Base-by-base conservation (phyloP, 2,888 invertebrate species). In the Tortrix viridana region DNA sequence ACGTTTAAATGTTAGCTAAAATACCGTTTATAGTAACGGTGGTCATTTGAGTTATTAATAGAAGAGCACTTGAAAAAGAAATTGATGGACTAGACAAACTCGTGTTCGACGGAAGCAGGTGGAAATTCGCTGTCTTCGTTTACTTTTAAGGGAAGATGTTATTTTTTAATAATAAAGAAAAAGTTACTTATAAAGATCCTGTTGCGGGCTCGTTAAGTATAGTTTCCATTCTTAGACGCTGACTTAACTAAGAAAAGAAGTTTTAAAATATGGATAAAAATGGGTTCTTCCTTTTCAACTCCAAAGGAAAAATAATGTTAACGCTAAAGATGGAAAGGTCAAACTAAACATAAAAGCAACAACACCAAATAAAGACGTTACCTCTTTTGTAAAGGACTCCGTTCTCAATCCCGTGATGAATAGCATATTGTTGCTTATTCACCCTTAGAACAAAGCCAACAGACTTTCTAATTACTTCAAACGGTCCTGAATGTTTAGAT, bases 381-480 rank as follows among this genome's bases (percentile, higher is more conserved):
- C 48, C 16, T 41, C 61, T 61, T 62, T 63, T 57, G 52, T 53
- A 18, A 44, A 63, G 62, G 62, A 63, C 57, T 57, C 56, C 38
- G 57, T 47, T 63, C 57, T 18, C 50, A 57, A 57, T 63, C 47
- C 53, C 47, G 18, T 57, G 52, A 53, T 63, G 53, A 63, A 63
- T 63, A 44, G 58, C 48, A 22, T 26, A 53, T 63, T 63, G 58
- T 58, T 58, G 48, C 53, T 58, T 63, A 63, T 58, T 63, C 57
- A 48, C 63, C 58, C 48, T 58, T 74, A 79, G 81, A 82, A 86
- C 86, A 88, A 86, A 85, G 85, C 79, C 79, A 71, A 71, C 74
- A 71, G 74, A 77, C 86, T 86, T 86, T 84, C 84, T 85, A 87
- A 87, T 87, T 85, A 83, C 82, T 77, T 72, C 68, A 69, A 81